Evolutionary conservation across 2,113 vertebrate species (phyloP).

Genomic region (Ceuthmochares aereus): DNA sequence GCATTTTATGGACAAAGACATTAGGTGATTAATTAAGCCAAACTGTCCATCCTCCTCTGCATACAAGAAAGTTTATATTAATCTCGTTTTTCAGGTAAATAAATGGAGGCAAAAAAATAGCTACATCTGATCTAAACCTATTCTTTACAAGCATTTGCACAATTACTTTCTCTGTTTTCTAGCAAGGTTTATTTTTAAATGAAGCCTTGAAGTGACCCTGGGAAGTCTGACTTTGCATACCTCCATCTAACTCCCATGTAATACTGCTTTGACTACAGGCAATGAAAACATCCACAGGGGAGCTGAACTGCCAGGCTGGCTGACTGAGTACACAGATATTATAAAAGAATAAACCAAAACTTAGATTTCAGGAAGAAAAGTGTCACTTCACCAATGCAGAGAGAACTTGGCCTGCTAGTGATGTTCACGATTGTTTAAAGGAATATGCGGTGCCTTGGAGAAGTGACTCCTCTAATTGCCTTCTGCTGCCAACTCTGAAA

Average conservation of each 20-base stretch:
- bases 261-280: conserved; percentile 4
- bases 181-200: conserved; percentile 7
- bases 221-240: background rate
- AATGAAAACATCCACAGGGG: background rate
- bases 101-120: background rate
- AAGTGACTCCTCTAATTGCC: background rate
- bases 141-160: background rate
- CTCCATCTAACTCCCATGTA: background rate
- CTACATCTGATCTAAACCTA: background rate
- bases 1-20: background rate
- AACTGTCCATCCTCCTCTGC: background rate
- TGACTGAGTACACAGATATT: background rate
- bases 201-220: background rate
- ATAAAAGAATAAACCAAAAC: background rate
- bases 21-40: background rate
- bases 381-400: background rate
- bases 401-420: background rate
- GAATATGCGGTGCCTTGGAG: background rate
- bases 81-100: background rate
- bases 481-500: background rate
- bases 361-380: background rate
- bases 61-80: background rate
- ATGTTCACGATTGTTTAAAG: background rate
- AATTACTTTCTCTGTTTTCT: background rate
- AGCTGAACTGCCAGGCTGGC: background rate